Evolutionary conservation across 1,140 invertebrate genomes (phyloP).

Genomic region (Proctacanthus coquilletti): DNA sequence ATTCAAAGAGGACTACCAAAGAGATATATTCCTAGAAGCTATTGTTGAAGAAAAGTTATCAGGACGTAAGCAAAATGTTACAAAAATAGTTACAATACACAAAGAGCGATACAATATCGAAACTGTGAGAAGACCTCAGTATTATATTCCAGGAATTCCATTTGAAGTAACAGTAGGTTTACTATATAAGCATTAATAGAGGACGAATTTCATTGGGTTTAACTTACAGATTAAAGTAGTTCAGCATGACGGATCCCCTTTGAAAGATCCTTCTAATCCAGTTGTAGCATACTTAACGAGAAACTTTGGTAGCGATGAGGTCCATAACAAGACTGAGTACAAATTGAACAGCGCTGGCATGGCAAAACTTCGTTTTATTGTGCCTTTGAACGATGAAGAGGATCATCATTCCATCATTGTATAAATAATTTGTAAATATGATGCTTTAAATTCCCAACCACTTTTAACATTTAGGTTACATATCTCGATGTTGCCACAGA

Average conservation of each 20-base stretch:
- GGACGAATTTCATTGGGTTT: slow-evolving; percentile 2
- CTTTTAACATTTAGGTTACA: slow-evolving; percentile 35
- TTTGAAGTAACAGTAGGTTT: slow-evolving; percentile 58
- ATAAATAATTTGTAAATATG: slow-evolving; percentile 5
- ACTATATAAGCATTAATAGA: slow-evolving; percentile 1
- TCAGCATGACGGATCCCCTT: slow-evolving; percentile 58
- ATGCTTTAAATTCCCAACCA: not conserved
- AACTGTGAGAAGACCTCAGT: slow-evolving; percentile 60
- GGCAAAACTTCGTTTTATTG: slow-evolving; percentile 50
- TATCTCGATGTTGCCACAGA: slow-evolving; percentile 43
- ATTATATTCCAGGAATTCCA: slow-evolving; percentile 73
- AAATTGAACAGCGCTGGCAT: slow-evolving; percentile 50
- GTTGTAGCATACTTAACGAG: slow-evolving; percentile 45
- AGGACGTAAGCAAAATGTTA: slow-evolving; percentile 56
- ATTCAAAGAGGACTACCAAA: slow-evolving; percentile 53
- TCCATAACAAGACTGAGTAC: slow-evolving; percentile 41
- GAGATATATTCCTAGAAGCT: slow-evolving; percentile 56
- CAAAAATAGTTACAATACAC: slow-evolving; percentile 50
- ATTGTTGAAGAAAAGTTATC: slow-evolving; percentile 61
- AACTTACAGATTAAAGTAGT: slow-evolving; percentile 46
- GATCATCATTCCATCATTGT: slow-evolving; percentile 24
- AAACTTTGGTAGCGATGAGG: slow-evolving; percentile 47
- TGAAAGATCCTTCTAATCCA: slow-evolving; percentile 44
- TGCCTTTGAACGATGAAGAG: slow-evolving; percentile 39
- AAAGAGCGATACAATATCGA: slow-evolving; percentile 69